Base-by-base conservation (phyloP, 1,140 invertebrate genomes). In the Micrasema minimum region DNA sequence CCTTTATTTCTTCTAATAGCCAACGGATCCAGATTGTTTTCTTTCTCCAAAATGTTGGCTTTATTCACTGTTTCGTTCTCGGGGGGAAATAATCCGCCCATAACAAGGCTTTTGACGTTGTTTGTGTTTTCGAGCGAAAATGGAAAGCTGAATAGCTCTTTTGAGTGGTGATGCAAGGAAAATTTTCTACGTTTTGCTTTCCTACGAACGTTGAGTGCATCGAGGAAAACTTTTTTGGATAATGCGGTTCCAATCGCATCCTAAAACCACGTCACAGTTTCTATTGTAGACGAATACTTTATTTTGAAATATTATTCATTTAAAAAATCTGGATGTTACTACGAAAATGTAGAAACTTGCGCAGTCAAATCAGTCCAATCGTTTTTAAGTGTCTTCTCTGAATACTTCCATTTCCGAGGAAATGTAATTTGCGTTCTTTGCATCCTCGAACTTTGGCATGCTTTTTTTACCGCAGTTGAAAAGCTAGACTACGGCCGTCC, bases 1-100 rank as follows among this genome's bases (percentile, higher is more conserved):
- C 71, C 66, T 72, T 72, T 72, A 72, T 72, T 72, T 72, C 43
- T 11, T 61, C 46, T 72, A 73, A 73, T 73, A 66, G 51, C 31
- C 45, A 26, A 26, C 38, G 61, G 37, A 48, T 62, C 53, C 20
- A 66, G 66, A 51, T 61, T 73, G 69, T 66, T 55, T 71, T 65
- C 48, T 65, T 71, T 62, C 48, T 51, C 16, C 23, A 31, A 59
- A 71, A 65, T 46, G 61, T 45, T 43, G 45, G 51, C 66, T 45
- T 69, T 69, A 69, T 69, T 69, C 55, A 51, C 67, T 57, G 16
- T 35, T 26, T 35, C 38, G 20, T 38, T 41, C n/a, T 55, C 55
- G 45, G 37, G 55, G 53, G 55, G 55, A 46, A 69, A 59, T 69
- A 59, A 69, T 69, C 66, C 66, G 55, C 51, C 66, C 55, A 57